Evolutionary conservation across 1,140 invertebrate species (phyloP), one percentile per base, ranked within the genome.

Genomic region (Drosophila pseudoobscura): DNA sequence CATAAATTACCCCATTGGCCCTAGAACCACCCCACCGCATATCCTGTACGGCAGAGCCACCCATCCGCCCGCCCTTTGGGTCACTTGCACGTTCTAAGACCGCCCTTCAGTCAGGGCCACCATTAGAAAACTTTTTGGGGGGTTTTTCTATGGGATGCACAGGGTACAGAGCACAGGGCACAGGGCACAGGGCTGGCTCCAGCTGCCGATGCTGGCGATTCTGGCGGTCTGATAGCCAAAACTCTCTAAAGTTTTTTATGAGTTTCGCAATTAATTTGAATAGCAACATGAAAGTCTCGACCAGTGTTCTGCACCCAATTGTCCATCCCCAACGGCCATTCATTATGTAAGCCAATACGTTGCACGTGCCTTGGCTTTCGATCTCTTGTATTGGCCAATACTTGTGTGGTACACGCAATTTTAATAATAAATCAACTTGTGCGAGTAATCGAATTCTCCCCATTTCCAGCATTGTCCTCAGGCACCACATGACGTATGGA

Each of bases 1-100:
- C 80, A 79, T 84, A 83, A 83, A 82, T 82, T 84, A 84, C 76
- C 71, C 62, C 80, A 75, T 83, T 75, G 79, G 79, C 60, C 75
- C 51, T 56, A 46, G 26, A 15, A 35, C 20, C 20, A 20, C 20
- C 45, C 15, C 26, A 39, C 22, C 29, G 15, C 22, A 9, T n/a
- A n/a, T 6, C 31, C 20, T n/a, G 6, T 26, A 9, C 17, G 24
- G 24, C 24, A 26, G 0, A 26, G 24, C n/a, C 24, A 11, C 66
- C 55, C 59, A 71, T 66, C 39, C 17, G 63, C 20, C 26, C 45
- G 55, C 44, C 56, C 57, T 70, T 60, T 49, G 75, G 79, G 70
- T 78, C 79, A 75, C 79, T 83, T 75, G 80, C 80, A 84, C 80
- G 80, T 84, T 62, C 64, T 56, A 26, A 47, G 46, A 35, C 58